Base-by-base conservation (phyloP, 2,797 vertebrate species). In the Carduelis carduelis region DNA sequence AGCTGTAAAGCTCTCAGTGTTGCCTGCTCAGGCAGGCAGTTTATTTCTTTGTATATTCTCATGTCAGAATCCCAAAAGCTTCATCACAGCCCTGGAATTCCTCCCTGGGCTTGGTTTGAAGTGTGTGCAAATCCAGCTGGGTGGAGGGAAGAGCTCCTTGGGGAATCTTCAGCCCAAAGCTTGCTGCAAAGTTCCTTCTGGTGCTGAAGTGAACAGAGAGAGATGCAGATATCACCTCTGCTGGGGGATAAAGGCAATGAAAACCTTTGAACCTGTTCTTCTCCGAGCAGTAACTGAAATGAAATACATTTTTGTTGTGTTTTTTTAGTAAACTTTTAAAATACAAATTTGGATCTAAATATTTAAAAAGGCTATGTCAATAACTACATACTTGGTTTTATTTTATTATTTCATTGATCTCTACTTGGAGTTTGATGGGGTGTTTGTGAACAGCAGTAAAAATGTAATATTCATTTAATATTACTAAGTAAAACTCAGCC, bases 311-410 rank as follows among this genome's bases (percentile, higher is more conserved):
- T 84, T 80, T 70, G 56, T 43, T 35, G 1, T 55, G 52, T 5
- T 26, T 93, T 92, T 83, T 46, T 24, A 63, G 39, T 85, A 77
- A 89, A 69, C 27, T 60, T 95, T 53, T 24, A 87, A 89, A 90
- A 79, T 18, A 34, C 4, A 46, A 17, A 66, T 49, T 60, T 64
- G n/a, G 63, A 22, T 55, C 59, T 7, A 75, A 46, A 24, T 90
- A 34, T 80, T 30, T 8, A 0, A 41, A 61, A 87, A 68, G 4
- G 4, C 27, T 71, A 26, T 49, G 49, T 68, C 7, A 22, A 46
- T 83, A 27, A 8, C 23, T 21, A 13, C 5, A 3, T 43, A 8
- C 41, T 83, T 12, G 2, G 8, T 49, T 90, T 89, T 82, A 60
- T 76, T 70, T 91, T 74, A 30, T 35, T 63, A 0, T 84, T 69